phyloP scores from a whole-genome alignment of 1,140 invertebrate species.

The Papilio dardanus region DNA sequence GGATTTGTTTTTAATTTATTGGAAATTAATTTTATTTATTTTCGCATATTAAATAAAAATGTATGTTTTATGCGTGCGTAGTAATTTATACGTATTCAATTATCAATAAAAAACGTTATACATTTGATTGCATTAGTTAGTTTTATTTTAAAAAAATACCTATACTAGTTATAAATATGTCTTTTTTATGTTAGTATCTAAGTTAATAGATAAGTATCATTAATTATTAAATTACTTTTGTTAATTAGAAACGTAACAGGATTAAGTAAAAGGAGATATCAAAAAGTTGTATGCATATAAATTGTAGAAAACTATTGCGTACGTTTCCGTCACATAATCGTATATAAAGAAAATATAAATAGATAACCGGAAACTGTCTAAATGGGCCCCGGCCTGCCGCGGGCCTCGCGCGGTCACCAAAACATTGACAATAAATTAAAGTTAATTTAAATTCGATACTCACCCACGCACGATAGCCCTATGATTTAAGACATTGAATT shows the following conservation, averaged over 20 bases:
- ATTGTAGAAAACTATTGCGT: background rate
- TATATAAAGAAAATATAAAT: conserved; percentile 45
- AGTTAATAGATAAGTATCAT: too few relatives aligned
- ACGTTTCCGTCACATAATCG: conserved; percentile 32
- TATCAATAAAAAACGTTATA: too few relatives aligned
- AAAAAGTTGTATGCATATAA: background rate
- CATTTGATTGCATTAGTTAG: too few relatives aligned
- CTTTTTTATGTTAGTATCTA: too few relatives aligned
- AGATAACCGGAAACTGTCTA: conserved; percentile 73
- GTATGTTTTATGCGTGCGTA: background rate
- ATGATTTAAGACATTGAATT: conserved; percentile 65
- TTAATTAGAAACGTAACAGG: background rate
- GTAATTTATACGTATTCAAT: background rate
- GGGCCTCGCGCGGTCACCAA: conserved; percentile 59
- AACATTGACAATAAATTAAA: conserved; percentile 71
- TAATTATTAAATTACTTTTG: background rate
- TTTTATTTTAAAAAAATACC: too few relatives aligned
- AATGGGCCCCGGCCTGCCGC: conserved; percentile 60
- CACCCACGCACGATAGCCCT: conserved; percentile 63
- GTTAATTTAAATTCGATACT: conserved; percentile 76
- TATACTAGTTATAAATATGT: too few relatives aligned
- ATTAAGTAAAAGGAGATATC: background rate
- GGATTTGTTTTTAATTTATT: conserved; percentile 27
- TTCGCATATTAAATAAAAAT: conserved; percentile 32
- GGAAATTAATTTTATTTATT: conserved; percentile 33